Conservation (phyloP, 1,140 invertebrate genomes). For the Ephestia elutella region DNA sequence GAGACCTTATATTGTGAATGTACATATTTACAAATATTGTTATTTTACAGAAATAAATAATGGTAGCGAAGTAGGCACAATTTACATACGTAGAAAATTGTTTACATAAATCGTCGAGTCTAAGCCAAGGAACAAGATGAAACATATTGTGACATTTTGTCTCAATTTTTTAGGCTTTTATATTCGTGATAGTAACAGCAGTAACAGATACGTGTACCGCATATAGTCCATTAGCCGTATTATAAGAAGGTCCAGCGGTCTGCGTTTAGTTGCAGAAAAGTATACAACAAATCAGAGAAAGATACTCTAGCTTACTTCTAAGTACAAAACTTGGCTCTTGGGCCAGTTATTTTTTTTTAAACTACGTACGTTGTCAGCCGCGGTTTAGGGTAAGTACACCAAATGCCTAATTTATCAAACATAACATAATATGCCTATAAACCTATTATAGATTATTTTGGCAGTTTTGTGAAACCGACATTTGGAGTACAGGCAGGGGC, state of each 20-base stretch:
- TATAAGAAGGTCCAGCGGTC: too few species aligned
- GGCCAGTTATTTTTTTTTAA: neutral
- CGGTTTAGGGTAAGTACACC: neutral
- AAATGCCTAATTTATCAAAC: slow-evolving; percentile 1
- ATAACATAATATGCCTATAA: neutral
- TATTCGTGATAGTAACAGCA: neutral
- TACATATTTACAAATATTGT: slow-evolving; percentile 48
- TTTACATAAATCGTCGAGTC: neutral
- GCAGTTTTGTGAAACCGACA: neutral
- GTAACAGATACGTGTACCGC: neutral
- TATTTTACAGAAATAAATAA: slow-evolving; percentile 12
- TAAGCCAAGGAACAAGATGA: neutral
- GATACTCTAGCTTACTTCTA: slow-evolving; percentile 5
- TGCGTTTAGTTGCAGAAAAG: too few species aligned
- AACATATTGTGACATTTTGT: neutral
- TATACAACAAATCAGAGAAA: neutral
- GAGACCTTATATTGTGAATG: slow-evolving; percentile 22
- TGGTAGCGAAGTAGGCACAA: slow-evolving; percentile 12
- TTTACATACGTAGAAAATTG: slow-evolving; percentile 15
- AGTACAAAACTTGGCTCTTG: slow-evolving; percentile 6
- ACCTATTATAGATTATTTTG: neutral
- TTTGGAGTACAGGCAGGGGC: neutral
- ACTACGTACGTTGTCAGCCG: neutral
- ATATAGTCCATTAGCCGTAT: too few species aligned
- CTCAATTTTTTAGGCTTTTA: neutral